These are phyloP conservation scores for Trichonephila inaurata DNA, from an alignment of 1,140 invertebrate species.

Conservation along the genomic window DNA sequence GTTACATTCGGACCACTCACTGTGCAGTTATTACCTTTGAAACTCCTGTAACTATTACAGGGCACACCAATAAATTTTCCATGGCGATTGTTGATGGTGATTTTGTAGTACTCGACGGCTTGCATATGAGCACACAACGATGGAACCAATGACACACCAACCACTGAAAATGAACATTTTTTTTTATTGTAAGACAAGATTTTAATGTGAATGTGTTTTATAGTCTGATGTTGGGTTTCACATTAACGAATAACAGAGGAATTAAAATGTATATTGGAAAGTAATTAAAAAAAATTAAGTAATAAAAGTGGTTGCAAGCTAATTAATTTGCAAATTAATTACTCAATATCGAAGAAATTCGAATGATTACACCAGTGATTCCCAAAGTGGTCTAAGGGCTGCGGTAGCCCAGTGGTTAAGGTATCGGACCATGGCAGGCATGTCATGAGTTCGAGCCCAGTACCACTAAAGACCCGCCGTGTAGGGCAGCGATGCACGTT, in stretches of 20 bases:
- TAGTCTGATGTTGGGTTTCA: neutral
- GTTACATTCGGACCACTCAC: neutral
- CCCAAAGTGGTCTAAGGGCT: too few relatives aligned
- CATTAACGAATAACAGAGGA: neutral
- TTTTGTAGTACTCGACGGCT: neutral
- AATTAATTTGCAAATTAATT: too few relatives aligned
- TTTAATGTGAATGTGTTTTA: neutral
- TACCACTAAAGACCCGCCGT: too few relatives aligned
- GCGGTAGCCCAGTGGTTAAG: too few relatives aligned
- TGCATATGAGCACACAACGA: neutral
- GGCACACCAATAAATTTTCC: neutral
- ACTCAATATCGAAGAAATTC: too few relatives aligned
- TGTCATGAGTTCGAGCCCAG: too few relatives aligned
- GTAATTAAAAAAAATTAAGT: too few relatives aligned
- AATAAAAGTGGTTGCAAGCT: too few relatives aligned
- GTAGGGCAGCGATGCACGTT: too few relatives aligned
- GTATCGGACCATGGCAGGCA: too few relatives aligned
- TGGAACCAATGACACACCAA: neutral
- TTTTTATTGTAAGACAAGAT: neutral
- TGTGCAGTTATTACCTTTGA: neutral
- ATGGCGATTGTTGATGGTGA: neutral
- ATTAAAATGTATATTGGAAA: neutral
- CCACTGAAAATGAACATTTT: neutral
- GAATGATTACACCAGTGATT: too few relatives aligned
- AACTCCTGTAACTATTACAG: slow-evolving; percentile 2